Evolutionary conservation across 2,888 invertebrate genomes (phyloP).

Genomic region (Mesorhabditis sp.): DNA sequence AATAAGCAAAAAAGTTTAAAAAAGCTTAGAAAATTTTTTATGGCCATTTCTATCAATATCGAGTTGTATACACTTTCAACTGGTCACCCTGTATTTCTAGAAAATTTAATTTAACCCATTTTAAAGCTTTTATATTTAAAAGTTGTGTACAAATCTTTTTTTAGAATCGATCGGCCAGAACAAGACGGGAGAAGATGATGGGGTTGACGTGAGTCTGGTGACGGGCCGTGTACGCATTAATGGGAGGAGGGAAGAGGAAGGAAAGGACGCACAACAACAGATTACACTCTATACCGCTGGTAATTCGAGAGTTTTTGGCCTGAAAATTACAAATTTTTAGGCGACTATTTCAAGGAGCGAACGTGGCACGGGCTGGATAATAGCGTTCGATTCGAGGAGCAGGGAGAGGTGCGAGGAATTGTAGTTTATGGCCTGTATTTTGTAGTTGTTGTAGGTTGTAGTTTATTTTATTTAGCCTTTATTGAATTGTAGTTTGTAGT

Average conservation of each 20-base stretch:
- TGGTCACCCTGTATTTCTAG: too few species aligned
- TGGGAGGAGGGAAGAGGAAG: constrained; percentile 21
- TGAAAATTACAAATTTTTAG: constrained; percentile 50
- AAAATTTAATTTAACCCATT: too few species aligned
- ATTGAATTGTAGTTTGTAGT: background rate
- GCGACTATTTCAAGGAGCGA: constrained; percentile 69
- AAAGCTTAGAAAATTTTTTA: too few species aligned
- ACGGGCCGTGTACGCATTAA: constrained; percentile 45
- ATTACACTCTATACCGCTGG: constrained; percentile 35
- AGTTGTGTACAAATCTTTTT: constrained; percentile 8
- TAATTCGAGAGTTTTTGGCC: constrained; percentile 2
- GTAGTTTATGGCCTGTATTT: background rate
- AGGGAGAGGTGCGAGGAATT: constrained; percentile 64
- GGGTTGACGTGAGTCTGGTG: constrained; percentile 48
- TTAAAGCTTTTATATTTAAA: too few species aligned
- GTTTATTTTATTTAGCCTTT: too few species aligned
- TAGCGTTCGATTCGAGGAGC: constrained; percentile 61
- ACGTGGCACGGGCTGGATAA: constrained; percentile 84
- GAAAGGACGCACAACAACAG: constrained; percentile 11
- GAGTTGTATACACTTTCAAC: too few species aligned
- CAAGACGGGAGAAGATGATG: constrained; percentile 21
- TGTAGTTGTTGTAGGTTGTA: background rate
- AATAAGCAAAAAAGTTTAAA: too few species aligned
- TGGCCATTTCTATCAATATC: too few species aligned
- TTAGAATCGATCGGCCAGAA: constrained; percentile 33